A percentile compares a stretch with the other conserved stretches of the same genome.
These are phyloP conservation scores for Prionailurus bengalensis DNA, from an alignment of 2,113 vertebrate genomes.

Conservation along the genomic window DNA sequence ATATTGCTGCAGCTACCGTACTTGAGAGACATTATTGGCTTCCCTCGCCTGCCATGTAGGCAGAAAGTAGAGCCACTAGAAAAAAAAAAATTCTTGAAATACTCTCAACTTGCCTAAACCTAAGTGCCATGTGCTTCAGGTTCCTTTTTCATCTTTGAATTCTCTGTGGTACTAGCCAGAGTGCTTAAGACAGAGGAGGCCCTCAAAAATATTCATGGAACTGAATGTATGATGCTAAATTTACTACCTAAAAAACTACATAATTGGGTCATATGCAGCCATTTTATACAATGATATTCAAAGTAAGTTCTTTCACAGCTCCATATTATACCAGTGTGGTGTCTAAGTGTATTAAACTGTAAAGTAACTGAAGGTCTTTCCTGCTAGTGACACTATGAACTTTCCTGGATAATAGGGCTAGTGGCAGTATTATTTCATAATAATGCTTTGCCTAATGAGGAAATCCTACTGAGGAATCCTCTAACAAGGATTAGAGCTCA, in stretches of 20 bases:
- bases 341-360: not conserved
- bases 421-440: not conserved
- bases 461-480: not conserved
- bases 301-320: conserved; percentile 56
- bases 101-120: not conserved
- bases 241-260: conserved; percentile 9
- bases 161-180: not conserved
- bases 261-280: not conserved
- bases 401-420: not conserved
- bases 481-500: not conserved
- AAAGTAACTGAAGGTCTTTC: not conserved
- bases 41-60: not conserved
- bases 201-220: conserved; percentile 58
- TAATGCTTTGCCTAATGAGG: not conserved
- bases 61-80: not conserved
- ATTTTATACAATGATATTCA: conserved; percentile 51
- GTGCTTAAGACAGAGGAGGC: not conserved
- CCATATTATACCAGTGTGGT: not conserved
- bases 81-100: conserved; percentile 51
- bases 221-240: not conserved
- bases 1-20: not conserved
- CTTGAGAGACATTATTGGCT: not conserved
- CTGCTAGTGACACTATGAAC: not conserved
- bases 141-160: conserved; percentile 8
- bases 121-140: not conserved